phyloP scores from a whole-genome alignment of 2,888 invertebrate species.

The Galeruca laticollis region DNA sequence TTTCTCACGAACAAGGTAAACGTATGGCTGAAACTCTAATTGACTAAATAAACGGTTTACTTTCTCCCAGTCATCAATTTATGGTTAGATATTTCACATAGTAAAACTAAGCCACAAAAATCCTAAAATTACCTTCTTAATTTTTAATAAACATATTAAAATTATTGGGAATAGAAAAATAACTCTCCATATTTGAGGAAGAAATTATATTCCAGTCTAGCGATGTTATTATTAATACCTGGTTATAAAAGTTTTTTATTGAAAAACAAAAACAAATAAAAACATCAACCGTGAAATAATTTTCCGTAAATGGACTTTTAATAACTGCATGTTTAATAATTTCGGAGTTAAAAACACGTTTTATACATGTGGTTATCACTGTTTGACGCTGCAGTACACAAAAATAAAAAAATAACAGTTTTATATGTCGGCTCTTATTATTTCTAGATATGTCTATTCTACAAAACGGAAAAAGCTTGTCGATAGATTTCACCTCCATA shows the following conservation, averaged over 20 bases:
- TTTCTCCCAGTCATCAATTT: too few species aligned
- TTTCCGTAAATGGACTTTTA: background rate
- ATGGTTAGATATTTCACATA: too few species aligned
- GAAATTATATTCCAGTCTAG: background rate
- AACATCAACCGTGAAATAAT: background rate
- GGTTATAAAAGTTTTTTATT: background rate
- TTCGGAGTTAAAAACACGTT: background rate
- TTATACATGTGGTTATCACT: background rate
- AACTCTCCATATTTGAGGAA: too few species aligned
- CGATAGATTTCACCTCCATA: conserved; percentile 33
- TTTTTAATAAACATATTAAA: too few species aligned
- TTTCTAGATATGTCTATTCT: conserved; percentile 12
- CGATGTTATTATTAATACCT: background rate
- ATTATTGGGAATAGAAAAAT: too few species aligned
- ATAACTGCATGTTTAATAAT: background rate
- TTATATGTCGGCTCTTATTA: too few species aligned
- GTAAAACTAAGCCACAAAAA: too few species aligned
- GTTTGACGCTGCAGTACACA: too few species aligned
- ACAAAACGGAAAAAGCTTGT: conserved; percentile 23
- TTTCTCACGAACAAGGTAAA: background rate
- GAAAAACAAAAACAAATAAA: background rate
- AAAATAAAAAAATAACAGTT: background rate
- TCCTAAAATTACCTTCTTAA: too few species aligned
- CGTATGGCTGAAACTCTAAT: background rate
- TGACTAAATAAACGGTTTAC: background rate